Evolutionary conservation across 2,888 invertebrate species (phyloP).

Genomic region (Acleris cristana): DNA sequence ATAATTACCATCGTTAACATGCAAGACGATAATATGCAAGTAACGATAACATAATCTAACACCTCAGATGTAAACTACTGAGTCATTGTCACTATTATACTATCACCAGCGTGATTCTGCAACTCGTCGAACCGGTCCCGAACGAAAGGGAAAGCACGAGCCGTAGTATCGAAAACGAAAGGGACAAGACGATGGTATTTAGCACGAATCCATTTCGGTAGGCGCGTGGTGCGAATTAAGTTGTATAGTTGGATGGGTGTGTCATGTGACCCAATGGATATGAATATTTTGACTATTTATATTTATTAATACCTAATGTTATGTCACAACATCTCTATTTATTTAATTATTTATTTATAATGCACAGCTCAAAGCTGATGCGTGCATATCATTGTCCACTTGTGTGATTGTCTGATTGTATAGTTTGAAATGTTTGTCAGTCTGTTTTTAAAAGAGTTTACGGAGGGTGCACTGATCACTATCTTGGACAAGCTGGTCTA

Average conservation of each 20-base stretch:
- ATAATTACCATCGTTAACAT: background rate
- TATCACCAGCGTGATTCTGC: constrained; percentile 11
- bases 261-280: too few species aligned
- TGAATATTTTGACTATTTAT: too few species aligned
- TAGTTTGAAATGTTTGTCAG: too few species aligned
- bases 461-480: too few species aligned
- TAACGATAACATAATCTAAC: background rate
- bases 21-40: background rate
- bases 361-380: too few species aligned
- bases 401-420: too few species aligned
- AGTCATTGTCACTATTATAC: constrained; percentile 10
- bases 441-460: too few species aligned
- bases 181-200: constrained; percentile 26
- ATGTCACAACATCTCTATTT: too few species aligned
- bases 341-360: too few species aligned
- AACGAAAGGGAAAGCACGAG: constrained; percentile 25
- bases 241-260: background rate
- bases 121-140: constrained; percentile 11
- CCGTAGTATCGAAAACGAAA: constrained; percentile 33
- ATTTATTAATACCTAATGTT: too few species aligned
- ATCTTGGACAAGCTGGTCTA: too few species aligned
- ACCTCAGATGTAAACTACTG: constrained; percentile 1
- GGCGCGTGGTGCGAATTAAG: background rate
- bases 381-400: too few species aligned
- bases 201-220: background rate